phyloP scores from a whole-genome alignment of 2,797 vertebrate species.

The Lepidocolaptes lacrymiger region DNA sequence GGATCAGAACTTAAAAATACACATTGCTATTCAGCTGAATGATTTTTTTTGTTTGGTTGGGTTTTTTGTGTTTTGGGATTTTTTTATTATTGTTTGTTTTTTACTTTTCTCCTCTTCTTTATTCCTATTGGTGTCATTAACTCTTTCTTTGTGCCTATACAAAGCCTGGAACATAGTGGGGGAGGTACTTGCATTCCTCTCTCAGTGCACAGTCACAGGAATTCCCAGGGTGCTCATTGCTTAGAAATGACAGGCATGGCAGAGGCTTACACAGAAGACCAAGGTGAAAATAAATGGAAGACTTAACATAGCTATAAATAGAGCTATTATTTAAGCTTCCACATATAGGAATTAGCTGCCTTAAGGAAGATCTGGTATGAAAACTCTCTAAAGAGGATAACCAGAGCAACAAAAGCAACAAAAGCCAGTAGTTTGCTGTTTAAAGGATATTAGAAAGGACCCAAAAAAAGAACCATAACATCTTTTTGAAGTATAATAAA shows the following conservation, averaged over 20 bases:
- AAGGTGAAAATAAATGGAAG: constrained; percentile 22
- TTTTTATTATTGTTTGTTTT: not conserved
- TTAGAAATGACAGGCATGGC: constrained; percentile 11
- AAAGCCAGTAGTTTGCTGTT: not conserved
- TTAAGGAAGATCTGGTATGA: not conserved
- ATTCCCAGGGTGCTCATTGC: not conserved
- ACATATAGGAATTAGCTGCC: not conserved
- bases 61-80: not conserved
- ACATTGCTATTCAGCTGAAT: not conserved
- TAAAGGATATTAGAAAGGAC: not conserved
- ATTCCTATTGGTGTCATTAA: not conserved
- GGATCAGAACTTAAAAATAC: not conserved
- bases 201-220: not conserved
- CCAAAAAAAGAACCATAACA: not conserved
- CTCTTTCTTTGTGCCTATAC: not conserved
- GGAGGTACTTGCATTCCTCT: not conserved
- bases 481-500: not conserved
- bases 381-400: not conserved
- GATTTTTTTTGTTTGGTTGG: not conserved
- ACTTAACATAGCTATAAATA: constrained; percentile 8
- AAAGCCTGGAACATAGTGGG: not conserved
- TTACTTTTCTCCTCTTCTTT: not conserved
- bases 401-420: not conserved
- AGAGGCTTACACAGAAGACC: not conserved
- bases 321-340: constrained; percentile 21